These are phyloP conservation scores for Hyposoter dolosus DNA, from an alignment of 2,888 invertebrate genomes.

Conservation along the genomic window DNA sequence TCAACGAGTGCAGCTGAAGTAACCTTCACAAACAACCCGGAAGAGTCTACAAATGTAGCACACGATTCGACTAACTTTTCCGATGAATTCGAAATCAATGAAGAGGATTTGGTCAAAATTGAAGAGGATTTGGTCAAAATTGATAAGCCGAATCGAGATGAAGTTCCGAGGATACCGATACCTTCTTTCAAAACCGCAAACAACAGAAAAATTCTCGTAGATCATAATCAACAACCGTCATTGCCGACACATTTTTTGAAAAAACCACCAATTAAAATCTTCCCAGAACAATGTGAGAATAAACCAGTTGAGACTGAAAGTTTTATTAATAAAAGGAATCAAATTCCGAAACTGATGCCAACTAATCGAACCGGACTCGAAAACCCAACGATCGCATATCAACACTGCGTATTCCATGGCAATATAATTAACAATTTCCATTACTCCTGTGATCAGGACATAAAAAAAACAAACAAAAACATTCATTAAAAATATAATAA, in stretches of 20 bases:
- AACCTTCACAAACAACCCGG: not conserved
- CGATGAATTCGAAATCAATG: slow-evolving; percentile 46
- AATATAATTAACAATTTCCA: slow-evolving; percentile 17
- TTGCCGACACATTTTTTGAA: not conserved
- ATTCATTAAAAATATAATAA: slow-evolving; percentile 5
- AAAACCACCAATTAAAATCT: slow-evolving; percentile 14
- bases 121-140: slow-evolving; percentile 47
- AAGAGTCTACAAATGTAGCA: slow-evolving; percentile 1
- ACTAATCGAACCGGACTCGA: not conserved
- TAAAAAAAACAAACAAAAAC: not conserved
- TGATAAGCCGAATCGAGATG: slow-evolving; percentile 18
- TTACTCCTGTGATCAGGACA: slow-evolving; percentile 14
- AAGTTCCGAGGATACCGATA: not conserved
- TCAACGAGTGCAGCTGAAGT: slow-evolving; percentile 3
- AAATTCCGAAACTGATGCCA: not conserved
- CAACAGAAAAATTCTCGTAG: not conserved
- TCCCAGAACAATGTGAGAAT: not conserved
- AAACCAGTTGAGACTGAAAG: slow-evolving; percentile 7
- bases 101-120: slow-evolving; percentile 38
- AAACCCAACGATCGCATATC: not conserved
- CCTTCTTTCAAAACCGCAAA: not conserved
- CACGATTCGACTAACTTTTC: slow-evolving; percentile 14
- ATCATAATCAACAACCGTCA: slow-evolving; percentile 1
- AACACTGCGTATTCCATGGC: slow-evolving; percentile 16
- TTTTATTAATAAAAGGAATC: not conserved